These are phyloP conservation scores for Myoxocephalus aenaeus DNA, from an alignment of 2,797 vertebrate genomes.

Conservation along the genomic window DNA sequence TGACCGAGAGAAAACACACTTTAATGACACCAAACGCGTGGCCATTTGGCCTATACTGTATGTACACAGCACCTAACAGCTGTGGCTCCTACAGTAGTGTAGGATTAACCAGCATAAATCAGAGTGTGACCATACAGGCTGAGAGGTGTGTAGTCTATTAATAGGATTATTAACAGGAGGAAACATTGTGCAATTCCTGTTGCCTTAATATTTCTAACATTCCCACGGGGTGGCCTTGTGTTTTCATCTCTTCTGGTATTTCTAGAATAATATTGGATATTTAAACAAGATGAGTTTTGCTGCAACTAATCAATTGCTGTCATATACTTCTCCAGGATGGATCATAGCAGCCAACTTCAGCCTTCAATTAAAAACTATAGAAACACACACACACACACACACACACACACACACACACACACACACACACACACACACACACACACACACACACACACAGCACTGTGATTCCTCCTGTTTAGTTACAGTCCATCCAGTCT, in stretches of 20 bases:
- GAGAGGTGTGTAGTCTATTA: neutral
- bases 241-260: neutral
- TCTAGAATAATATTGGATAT: conserved; percentile 7
- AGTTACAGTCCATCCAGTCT: conserved; percentile 55
- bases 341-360: neutral
- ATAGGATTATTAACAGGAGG: neutral
- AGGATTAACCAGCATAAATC: neutral
- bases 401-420: neutral
- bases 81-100: neutral
- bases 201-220: neutral
- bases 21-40: neutral
- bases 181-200: neutral
- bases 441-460: neutral
- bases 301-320: neutral
- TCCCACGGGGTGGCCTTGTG: neutral
- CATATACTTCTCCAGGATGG: neutral
- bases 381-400: neutral
- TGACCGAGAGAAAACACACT: neutral
- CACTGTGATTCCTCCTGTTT: conserved; percentile 23
- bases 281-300: conserved; percentile 14
- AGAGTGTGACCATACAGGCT: neutral
- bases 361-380: too few species aligned
- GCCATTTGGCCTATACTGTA: neutral
- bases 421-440: neutral
- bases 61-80: neutral